Base-by-base conservation (phyloP, 1,140 invertebrate species). In the Drosophila varians region DNA sequence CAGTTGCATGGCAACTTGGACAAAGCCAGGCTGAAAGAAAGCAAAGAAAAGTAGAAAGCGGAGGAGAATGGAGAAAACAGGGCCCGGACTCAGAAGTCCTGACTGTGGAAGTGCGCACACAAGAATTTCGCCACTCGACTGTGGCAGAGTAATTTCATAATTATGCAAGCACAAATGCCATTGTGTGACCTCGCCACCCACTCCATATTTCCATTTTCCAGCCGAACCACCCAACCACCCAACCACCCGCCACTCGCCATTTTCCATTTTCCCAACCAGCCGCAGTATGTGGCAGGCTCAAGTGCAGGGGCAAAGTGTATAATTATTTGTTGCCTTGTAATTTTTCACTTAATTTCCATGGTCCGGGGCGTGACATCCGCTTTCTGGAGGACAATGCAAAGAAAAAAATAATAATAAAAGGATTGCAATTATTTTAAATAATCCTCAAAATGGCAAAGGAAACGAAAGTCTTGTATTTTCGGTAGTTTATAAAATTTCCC, bases 141-240 rank as follows among this genome's bases (percentile, higher is more conserved):
- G 69, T 75, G 76, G 80, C 71, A 86, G 84, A 86, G 82, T 87
- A 86, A 86, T 86, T 86, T 74, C 71, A 80, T 86, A 86, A 86
- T 86, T 86, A 86, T 86, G 80, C 80, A 76, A 80, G 82, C 72
- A 57, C 49, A 76, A 84, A 77, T 74, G 79, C 69, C 70, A 77
- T 82, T 82, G 78, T 82, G 74, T 83, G 78, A 77, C 78, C 77
- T 58, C 58, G 46, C 43, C 34, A 43, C 21, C 48, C 40, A 60
- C 45, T 60, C 18, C 40, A 42, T 42, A 18, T 42, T 42, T 16
- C 38, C 14, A 18, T 52, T 36, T 51, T 46, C 9, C 40, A 26
- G 28, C 31, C 40, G 1, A 23, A 2, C 52, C 61, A 47, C 11
- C 45, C 51, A 36, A 2, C 8, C 51, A 11, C 19, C 9, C 9